Base-by-base conservation (phyloP, 2,888 invertebrate species). In the Bugula neritina region DNA sequence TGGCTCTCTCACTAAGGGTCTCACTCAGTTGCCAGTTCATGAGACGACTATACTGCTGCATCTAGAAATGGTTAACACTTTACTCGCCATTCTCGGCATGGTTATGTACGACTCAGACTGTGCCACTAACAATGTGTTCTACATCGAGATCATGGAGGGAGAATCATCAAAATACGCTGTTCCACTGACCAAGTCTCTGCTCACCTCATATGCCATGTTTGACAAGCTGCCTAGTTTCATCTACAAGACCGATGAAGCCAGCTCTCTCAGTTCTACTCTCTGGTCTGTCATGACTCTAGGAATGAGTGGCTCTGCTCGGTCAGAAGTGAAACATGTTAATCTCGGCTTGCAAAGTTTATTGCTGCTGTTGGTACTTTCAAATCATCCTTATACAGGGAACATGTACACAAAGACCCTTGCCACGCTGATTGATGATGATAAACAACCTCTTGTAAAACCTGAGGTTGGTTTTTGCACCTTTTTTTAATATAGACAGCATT, bases 341-440 rank as follows among this genome's bases (percentile, higher is more conserved):
- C 63, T 63, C n/a, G 63, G 31, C 3, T 25, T 31, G 27, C 94
- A 96, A 85, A 93, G 95, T 76, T 88, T 95, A 73, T 86, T 97
- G 31, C 86, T 98, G 69, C 86, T 96, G 35, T 86, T 98, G 73
- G 90, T 95, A 58, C 85, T 99, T 74, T 90, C 92, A 17, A 96
- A 96, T 86, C 95, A 96, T 83, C 94, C 93, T 82, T 91, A 92
- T 57, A 81, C 79, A 75, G 80, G 81, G 29, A 98, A 98, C 84
- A 89, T 94, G 54, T 98, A 94, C 83, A 88, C 97, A 75, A 88
- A 90, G 73, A 92, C 94, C 34, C 85, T 98, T 69, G 89, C 94
- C 76, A 87, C 89, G 43, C 94, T 94, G 82, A 23, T 57, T 21
- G n/a, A 57, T 57, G 57, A 57, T 57, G 57, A 57, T 23, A 57